A percentile compares a stretch with the other conserved stretches of the same genome.
Evolutionary conservation across 2,113 vertebrate genomes (phyloP).

Genomic region (Perognathus longimembris): DNA sequence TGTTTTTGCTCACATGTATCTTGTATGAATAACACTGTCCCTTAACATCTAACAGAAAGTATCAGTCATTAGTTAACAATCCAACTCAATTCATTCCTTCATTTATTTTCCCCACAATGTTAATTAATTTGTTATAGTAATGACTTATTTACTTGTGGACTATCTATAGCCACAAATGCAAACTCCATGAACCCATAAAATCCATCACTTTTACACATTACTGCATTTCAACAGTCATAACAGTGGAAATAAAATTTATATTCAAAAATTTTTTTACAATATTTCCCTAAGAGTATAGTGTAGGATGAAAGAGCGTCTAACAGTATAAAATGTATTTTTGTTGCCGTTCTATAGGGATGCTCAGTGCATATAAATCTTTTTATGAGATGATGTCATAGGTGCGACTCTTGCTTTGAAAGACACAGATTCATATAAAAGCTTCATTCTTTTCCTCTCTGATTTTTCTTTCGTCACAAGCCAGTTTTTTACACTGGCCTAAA

Average conservation of each 20-base stretch:
- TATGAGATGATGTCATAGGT: not conserved
- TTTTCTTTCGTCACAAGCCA: constrained; percentile 3
- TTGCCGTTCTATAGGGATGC: not conserved
- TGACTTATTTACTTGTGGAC: not conserved
- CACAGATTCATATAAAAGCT: not conserved
- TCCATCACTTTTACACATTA: not conserved
- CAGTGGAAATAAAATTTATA: not conserved
- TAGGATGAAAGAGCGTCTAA: not conserved
- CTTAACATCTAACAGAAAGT: fast-evolving
- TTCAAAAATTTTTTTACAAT: too few species aligned
- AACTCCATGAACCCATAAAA: not conserved
- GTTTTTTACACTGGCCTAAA: not conserved
- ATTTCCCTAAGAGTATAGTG: too few species aligned
- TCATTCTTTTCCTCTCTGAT: not conserved
- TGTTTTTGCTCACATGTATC: not conserved
- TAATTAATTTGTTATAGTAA: not conserved
- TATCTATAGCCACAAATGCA: not conserved
- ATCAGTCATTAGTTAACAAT: not conserved
- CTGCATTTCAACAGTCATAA: not conserved
- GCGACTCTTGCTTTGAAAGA: not conserved
- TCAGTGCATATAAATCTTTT: not conserved
- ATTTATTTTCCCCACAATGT: not conserved
- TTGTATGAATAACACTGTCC: not conserved
- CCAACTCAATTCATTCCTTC: too few species aligned
- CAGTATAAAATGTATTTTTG: not conserved